Evolutionary conservation across 2,113 vertebrate species (phyloP).

Genomic region (Nibea albiflora): DNA sequence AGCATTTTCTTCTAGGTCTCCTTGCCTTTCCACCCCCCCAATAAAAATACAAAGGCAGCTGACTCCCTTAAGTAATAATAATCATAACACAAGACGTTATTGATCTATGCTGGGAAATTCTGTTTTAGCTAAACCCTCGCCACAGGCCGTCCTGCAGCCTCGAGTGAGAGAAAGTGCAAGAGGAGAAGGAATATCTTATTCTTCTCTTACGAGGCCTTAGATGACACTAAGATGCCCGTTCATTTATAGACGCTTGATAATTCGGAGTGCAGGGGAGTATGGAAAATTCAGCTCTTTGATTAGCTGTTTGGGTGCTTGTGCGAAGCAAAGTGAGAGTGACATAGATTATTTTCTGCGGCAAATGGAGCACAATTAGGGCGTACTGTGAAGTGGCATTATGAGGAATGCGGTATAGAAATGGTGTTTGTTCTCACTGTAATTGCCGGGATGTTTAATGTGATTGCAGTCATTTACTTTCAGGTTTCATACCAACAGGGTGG

Average conservation of each 20-base stretch:
- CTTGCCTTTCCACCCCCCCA: neutral
- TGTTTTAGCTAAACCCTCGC: slow-evolving; percentile 42
- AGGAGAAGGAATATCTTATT: slow-evolving; percentile 25
- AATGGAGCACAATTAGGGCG: slow-evolving; percentile 47
- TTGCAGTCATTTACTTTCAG: slow-evolving; percentile 58
- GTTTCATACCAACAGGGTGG: slow-evolving; percentile 29
- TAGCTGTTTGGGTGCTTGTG: slow-evolving; percentile 33
- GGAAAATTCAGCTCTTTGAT: slow-evolving; percentile 37
- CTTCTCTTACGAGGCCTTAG: slow-evolving; percentile 10
- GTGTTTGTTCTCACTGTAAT: slow-evolving; percentile 64
- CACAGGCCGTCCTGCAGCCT: slow-evolving; percentile 27
- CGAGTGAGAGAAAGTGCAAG: slow-evolving; percentile 1
- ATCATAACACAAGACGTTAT: slow-evolving; percentile 58
- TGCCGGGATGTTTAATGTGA: slow-evolving; percentile 54
- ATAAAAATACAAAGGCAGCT: slow-evolving; percentile 28
- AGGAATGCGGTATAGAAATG: slow-evolving; percentile 45
- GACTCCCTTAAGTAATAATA: slow-evolving; percentile 53
- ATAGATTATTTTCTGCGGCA: slow-evolving; percentile 45
- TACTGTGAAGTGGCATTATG: slow-evolving; percentile 50
- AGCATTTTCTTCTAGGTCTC: slow-evolving; percentile 5
- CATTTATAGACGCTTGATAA: slow-evolving; percentile 32
- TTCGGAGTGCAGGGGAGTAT: slow-evolving; percentile 26
- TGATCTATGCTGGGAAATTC: slow-evolving; percentile 47
- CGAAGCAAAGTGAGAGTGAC: slow-evolving; percentile 37
- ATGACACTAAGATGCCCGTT: slow-evolving; percentile 33